phyloP scores from a whole-genome alignment of 2,113 vertebrate genomes.

The Perognathus longimembris region DNA sequence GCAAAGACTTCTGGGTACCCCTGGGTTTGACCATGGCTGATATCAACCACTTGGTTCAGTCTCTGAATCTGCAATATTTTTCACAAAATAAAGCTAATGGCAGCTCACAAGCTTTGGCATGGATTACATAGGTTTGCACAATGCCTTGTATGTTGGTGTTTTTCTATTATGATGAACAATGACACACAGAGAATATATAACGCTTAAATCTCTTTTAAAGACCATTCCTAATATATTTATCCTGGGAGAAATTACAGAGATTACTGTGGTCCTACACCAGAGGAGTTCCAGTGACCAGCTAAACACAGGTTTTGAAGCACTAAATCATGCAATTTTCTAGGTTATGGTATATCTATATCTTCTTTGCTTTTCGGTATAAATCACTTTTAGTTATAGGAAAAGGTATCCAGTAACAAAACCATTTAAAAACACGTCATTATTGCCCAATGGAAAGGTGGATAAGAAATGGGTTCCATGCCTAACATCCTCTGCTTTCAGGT shows the following conservation, averaged over 20 bases:
- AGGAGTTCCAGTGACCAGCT: constrained; percentile 59
- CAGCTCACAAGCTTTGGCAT: not conserved
- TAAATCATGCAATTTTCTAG: constrained; percentile 69
- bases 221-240: not conserved
- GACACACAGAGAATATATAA: constrained; percentile 5
- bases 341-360: not conserved
- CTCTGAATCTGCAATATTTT: not conserved
- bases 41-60: not conserved
- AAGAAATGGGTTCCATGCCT: not conserved
- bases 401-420: constrained; percentile 22
- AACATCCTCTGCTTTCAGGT: not conserved
- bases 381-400: constrained; percentile 40
- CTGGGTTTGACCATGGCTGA: not conserved
- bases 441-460: not conserved
- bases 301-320: constrained; percentile 24
- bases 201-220: not conserved
- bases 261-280: not conserved
- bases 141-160: not conserved
- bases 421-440: not conserved
- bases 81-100: not conserved
- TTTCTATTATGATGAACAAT: constrained; percentile 6
- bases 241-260: not conserved
- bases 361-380: not conserved
- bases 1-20: not conserved
- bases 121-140: not conserved